Conservation (phyloP, 2,113 vertebrate species). For the Pluvianellus socialis region DNA sequence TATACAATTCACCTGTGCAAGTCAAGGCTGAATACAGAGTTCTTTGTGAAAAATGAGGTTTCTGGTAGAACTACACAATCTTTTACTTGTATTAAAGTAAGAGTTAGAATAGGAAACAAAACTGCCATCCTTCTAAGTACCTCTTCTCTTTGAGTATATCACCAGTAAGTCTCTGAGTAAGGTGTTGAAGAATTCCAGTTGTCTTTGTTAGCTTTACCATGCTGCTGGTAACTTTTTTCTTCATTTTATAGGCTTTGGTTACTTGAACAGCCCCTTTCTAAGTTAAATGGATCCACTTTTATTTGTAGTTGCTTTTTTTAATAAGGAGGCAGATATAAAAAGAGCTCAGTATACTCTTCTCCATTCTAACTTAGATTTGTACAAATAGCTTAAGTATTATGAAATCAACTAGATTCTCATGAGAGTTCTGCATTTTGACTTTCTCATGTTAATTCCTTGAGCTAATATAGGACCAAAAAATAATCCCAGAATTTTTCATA, state of each 20-base stretch:
- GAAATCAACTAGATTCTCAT: neutral
- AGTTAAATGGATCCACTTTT: neutral
- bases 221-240: neutral
- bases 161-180: neutral
- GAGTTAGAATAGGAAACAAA: neutral
- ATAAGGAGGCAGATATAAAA: neutral
- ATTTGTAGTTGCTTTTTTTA: neutral
- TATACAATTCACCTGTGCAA: neutral
- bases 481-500: neutral
- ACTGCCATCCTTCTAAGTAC: neutral
- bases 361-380: neutral
- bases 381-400: neutral
- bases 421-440: neutral
- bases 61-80: neutral
- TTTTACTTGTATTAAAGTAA: neutral
- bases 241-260: neutral
- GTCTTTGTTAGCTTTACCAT: neutral
- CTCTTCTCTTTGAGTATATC: neutral
- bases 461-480: neutral
- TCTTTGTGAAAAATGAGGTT: neutral
- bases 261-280: neutral
- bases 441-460: neutral
- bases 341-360: neutral
- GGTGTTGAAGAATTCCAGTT: neutral
- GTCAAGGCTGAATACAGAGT: neutral